A percentile compares a stretch with the other conserved stretches of the same genome.
Conservation (phyloP, 2,113 vertebrate genomes). For the Chamaetylas fuelleborni region DNA sequence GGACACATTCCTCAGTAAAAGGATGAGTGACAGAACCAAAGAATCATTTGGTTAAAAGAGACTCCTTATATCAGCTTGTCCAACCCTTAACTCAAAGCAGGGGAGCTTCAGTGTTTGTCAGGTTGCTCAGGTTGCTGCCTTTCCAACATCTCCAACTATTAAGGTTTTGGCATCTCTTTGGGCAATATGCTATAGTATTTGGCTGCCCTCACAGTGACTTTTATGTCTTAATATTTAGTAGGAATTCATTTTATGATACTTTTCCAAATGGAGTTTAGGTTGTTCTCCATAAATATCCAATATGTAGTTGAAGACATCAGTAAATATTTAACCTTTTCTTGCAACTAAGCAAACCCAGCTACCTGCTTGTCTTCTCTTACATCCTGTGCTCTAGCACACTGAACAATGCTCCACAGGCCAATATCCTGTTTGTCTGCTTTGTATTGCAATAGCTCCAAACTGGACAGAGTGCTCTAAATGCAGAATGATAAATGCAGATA, state of each 20-base stretch:
- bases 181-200: background rate
- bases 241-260: background rate
- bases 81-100: background rate
- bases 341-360: background rate
- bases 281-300: background rate
- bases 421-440: background rate
- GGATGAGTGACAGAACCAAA: background rate
- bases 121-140: background rate
- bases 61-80: background rate
- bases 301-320: background rate
- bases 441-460: background rate
- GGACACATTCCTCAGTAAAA: background rate
- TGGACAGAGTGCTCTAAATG: background rate
- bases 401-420: accelerated
- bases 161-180: background rate
- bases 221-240: background rate
- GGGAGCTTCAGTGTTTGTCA: background rate
- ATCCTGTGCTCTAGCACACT: background rate
- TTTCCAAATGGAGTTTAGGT: background rate
- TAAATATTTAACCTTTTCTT: background rate
- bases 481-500: background rate
- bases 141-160: background rate
- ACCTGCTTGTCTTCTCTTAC: background rate
- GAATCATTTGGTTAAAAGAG: background rate
- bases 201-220: background rate